Conservation (phyloP, 2,797 vertebrate species). For the Toxotes lorentzi region DNA sequence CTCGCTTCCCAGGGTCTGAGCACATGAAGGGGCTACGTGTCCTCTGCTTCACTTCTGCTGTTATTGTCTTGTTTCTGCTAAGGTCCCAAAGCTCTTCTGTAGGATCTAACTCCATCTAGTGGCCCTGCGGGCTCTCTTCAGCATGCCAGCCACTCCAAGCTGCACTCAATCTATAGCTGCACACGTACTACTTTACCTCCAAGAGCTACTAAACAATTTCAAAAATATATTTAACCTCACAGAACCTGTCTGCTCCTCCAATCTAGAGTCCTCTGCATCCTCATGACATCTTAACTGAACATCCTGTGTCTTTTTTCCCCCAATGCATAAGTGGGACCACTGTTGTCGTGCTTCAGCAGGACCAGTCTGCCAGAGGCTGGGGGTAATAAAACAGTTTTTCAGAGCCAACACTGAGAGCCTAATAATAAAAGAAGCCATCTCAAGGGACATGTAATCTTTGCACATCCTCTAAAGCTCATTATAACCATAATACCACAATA, state of each 20-base stretch:
- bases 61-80: slow-evolving; percentile 70
- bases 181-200: slow-evolving; percentile 18
- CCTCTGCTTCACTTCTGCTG: slow-evolving; percentile 63
- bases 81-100: slow-evolving; percentile 79
- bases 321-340: neutral
- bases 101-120: slow-evolving; percentile 91
- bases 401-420: slow-evolving; percentile 71
- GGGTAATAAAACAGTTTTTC: slow-evolving; percentile 73
- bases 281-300: neutral
- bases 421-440: slow-evolving; percentile 83
- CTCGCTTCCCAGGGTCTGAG: slow-evolving; percentile 55
- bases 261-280: slow-evolving; percentile 9
- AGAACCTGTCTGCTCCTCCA: neutral
- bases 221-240: neutral
- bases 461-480: slow-evolving; percentile 85
- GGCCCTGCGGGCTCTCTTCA: slow-evolving; percentile 77
- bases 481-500: slow-evolving; percentile 87
- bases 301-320: neutral
- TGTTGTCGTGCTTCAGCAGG: slow-evolving; percentile 36
- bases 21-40: slow-evolving; percentile 61
- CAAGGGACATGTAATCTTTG: slow-evolving; percentile 84
- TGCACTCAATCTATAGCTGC: slow-evolving; percentile 29
- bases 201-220: slow-evolving; percentile 24
- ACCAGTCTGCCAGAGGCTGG: slow-evolving; percentile 54
- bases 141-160: slow-evolving; percentile 33